phyloP scores from a whole-genome alignment of 2,888 invertebrate species.

The Trissolcus brochymenae region DNA sequence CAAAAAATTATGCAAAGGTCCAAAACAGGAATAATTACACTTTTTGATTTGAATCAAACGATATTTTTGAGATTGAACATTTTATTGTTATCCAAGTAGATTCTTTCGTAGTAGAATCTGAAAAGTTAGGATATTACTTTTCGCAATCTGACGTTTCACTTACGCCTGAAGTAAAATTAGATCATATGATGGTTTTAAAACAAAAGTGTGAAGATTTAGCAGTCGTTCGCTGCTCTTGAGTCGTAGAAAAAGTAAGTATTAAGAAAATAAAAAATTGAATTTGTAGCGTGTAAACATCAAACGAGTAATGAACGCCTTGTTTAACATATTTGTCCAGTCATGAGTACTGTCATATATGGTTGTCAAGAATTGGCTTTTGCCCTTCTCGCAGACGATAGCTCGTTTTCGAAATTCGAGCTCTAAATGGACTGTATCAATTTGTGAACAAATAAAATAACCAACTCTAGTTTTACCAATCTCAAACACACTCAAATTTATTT shows the following conservation, averaged over 20 bases:
- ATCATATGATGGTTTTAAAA: constrained; percentile 8
- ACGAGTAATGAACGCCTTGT: not conserved
- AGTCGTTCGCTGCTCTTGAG: not conserved
- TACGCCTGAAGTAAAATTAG: not conserved
- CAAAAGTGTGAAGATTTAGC: not conserved
- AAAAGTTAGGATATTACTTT: not conserved
- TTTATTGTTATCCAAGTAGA: not conserved
- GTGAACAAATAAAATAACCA: too few species aligned
- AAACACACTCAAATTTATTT: too few species aligned
- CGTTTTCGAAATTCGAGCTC: too few species aligned
- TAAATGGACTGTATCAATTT: too few species aligned
- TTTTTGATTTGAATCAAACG: constrained; percentile 16
- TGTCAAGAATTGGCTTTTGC: too few species aligned
- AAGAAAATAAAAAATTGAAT: not conserved
- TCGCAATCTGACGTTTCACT: not conserved
- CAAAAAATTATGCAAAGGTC: constrained; percentile 7
- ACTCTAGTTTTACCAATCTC: too few species aligned
- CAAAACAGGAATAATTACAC: constrained; percentile 33
- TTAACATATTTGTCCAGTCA: not conserved
- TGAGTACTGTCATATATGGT: too few species aligned
- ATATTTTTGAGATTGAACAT: constrained; percentile 7
- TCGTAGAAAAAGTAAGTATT: not conserved
- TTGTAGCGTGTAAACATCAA: constrained; percentile 3
- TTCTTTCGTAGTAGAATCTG: not conserved
- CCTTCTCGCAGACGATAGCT: too few species aligned